A percentile compares a stretch with the other conserved stretches of the same genome.
phyloP scores from a whole-genome alignment of 2,797 vertebrate species.

The Otolemur crassicaudatus region DNA sequence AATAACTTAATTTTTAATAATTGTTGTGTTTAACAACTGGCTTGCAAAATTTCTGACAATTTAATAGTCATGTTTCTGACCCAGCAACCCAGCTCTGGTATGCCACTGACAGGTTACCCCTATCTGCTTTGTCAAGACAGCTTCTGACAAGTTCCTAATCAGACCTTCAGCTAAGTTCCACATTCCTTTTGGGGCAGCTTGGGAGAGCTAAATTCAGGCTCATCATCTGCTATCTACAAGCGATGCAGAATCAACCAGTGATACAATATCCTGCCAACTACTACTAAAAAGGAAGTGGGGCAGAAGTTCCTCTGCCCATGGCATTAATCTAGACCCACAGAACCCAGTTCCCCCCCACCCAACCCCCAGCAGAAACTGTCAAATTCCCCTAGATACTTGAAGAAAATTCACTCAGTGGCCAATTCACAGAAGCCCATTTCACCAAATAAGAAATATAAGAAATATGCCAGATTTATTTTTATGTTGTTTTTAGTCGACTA shows the following conservation, averaged over 20 bases:
- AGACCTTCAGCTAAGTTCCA: background rate
- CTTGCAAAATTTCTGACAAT: background rate
- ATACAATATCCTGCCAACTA: background rate
- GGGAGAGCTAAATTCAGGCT: slow-evolving; percentile 46
- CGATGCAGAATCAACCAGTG: background rate
- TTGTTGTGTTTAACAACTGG: background rate
- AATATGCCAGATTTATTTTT: background rate
- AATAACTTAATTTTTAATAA: slow-evolving; percentile 40
- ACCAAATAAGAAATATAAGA: slow-evolving; percentile 14
- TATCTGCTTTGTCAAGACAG: slow-evolving; percentile 12
- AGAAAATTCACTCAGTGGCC: background rate
- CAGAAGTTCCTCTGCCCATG: slow-evolving; percentile 6
- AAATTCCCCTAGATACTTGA: slow-evolving; percentile 7
- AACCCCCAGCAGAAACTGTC: background rate
- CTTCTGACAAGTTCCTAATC: background rate
- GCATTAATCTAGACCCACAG: slow-evolving; percentile 48
- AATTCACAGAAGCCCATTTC: slow-evolving; percentile 10
- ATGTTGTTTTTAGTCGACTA: slow-evolving; percentile 18
- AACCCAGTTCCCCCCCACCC: background rate
- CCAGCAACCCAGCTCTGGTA: background rate
- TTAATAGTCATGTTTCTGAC: background rate
- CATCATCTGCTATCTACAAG: background rate
- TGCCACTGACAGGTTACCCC: background rate
- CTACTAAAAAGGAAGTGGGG: slow-evolving; percentile 22
- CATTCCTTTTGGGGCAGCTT: background rate